Conservation (phyloP, 2,797 vertebrate genomes). For the Gadopsis bispinosus region DNA sequence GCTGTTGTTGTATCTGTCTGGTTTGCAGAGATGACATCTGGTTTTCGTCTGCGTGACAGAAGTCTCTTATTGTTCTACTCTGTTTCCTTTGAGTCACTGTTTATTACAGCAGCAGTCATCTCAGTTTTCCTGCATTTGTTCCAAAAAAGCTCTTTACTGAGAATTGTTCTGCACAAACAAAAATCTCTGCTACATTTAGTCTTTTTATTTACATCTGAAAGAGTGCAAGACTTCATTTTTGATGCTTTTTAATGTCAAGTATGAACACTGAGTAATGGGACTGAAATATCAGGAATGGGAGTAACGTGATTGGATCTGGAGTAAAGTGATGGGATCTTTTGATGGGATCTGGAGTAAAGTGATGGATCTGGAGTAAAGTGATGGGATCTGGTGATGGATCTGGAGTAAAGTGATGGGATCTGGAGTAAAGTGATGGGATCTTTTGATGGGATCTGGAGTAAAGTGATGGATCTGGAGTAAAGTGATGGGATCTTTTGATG, state of each 20-base stretch:
- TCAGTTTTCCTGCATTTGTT: not conserved
- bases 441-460: too few species aligned
- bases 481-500: too few species aligned
- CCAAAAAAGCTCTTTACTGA: not conserved
- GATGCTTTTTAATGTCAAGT: not conserved
- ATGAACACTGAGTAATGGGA: not conserved
- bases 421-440: not conserved
- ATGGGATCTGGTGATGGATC: not conserved
- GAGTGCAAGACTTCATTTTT: not conserved
- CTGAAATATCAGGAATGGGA: not conserved
- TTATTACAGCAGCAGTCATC: slow-evolving; percentile 1
- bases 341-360: not conserved
- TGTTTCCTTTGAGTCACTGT: slow-evolving; percentile 6
- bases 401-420: not conserved
- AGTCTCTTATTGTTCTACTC: slow-evolving; percentile 2
- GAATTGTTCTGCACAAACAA: not conserved
- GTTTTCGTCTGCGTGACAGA: slow-evolving; percentile 24
- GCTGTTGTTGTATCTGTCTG: slow-evolving; percentile 30
- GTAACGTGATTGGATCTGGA: too few species aligned
- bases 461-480: too few species aligned
- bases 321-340: too few species aligned
- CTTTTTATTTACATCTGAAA: not conserved
- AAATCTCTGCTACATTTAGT: not conserved
- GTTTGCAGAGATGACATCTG: slow-evolving; percentile 16
- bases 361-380: not conserved